Evolutionary conservation across 1,140 invertebrate genomes (phyloP), one percentile per base, ranked within the genome.

Genomic region (Centruroides sculpturatus): DNA sequence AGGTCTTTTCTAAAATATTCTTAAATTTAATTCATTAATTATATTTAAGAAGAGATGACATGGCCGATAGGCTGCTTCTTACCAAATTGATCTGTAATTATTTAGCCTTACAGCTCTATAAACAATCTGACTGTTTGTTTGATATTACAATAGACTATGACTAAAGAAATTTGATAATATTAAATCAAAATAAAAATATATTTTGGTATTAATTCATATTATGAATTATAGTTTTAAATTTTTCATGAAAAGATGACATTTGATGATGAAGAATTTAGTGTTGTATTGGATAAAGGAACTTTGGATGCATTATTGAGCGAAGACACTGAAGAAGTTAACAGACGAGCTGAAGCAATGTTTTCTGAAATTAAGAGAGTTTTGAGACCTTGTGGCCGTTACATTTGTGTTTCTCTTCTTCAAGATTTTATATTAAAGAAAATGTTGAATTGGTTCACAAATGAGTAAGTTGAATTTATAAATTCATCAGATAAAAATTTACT

Each of bases 271-370:
- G 73, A 77, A 57, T 96, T 93, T 71, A 85, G 78, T 66, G 89
- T 87, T 35, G 81, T 93, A 9, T 70, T 98, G 10, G 93, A 98
- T 71, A 98, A 98, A 79, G 94, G 92, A 9, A 97, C 93, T 3
- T 74, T 97, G 36, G 94, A 98, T 77, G 92, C 92, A 3, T 69
- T 97, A 5, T 86, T 94, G 82, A 82, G 89, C 0, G 85, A 94
- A 72, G 78, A 82, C 59, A 74, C 77, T 10, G 69, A 80, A 63
- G 81, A 82, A 69, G 85, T 84, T 5, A 63, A 78, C 46, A 63
- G 72, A 12, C 81, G 75, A 65, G 82, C 91, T 55, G 74, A 84
- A 49, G 82, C 81, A 70, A 89, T 92, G 74, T 89, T 95, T 71
- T 64, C 70, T 73, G 82, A 76, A 78, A 81, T 81, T 47, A 70